Evolutionary conservation across 2,113 vertebrate species (phyloP), one percentile per base, ranked within the genome.

Genomic region (Sceloporus undulatus): DNA sequence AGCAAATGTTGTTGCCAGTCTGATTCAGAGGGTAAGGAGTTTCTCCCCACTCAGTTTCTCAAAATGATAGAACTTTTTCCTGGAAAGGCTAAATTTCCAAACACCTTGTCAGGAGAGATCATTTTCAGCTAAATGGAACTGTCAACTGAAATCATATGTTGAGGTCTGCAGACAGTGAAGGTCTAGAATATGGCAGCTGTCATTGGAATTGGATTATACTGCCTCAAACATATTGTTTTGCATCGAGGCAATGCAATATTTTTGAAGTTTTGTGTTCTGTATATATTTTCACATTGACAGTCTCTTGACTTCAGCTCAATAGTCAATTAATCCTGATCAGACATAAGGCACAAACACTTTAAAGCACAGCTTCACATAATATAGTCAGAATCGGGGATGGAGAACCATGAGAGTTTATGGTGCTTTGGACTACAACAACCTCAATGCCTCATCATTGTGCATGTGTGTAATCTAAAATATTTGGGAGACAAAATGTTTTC

Each of bases 41-140:
- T 34, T 59, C 11, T 74, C 42, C 29, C 18, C 16, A 19, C 42
- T 71, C 42, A 1, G 1, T 82, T 65, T 81, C 21, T 40, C 65
- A 82, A 42, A 34, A 42, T n/a, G 29, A 52, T 71, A 6, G 7
- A 23, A n/a, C 8, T 65, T 23, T 70, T 48, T 25, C 27, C 19
- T 54, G 68, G 27, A 73, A 84, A 73, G 29, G 16, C 68, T n/a
- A 27, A 40, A 68, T 73, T 73, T 73, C 68, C 82, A 73, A 73
- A 73, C 42, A 73, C 66, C 14, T 73, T 71, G 68, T 54, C 29
- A 11, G 82, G 81, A 83, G 65, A 29, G 40, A 83, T 83, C 81
- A 29, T 40, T 70, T 29, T 54, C 65, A 54, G 6, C 42, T 29
- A 52, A 84, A 21, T 73, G 2, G 27, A 71, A 14, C 66, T 84